Base-by-base conservation (phyloP, 2,888 invertebrate species). In the Leptarthrus brevirostris region DNA sequence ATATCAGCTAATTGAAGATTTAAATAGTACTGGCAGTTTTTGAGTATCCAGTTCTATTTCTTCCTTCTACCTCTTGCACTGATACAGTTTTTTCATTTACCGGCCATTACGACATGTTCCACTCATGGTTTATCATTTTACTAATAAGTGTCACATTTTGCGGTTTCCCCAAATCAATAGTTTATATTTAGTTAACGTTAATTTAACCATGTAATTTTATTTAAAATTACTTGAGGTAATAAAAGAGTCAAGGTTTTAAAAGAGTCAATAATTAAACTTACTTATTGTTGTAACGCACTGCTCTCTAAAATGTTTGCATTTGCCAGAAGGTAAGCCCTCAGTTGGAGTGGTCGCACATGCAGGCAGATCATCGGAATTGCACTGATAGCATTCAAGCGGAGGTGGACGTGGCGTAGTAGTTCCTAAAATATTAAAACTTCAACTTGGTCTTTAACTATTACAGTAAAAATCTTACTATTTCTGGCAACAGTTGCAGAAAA, bases 331-430 rank as follows among this genome's bases (percentile, higher is more conserved):
- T 12, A 66, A 66, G 24, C 10, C 14, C 12, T 8, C 10, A 24
- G 40, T 14, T 3, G 64, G 64, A 66, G 12, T 14, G 1, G 4
- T 44, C 4, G 64, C 64, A n/a, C 64, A 66, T 4, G 44, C 44
- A 1, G 47, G n/a, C n/a, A 66, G 26, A 10, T n/a, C 26, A 3
- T 6, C 14, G n/a, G 64, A 66, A 16, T 40, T 47, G 22, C 64
- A 66, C 2, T 22, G 12, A 8, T 4, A 47, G 22, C 64, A 66
- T 10, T 14, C 16, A 20, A 53, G 16, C 6, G 20, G 18, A 5
- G 53, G 53, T 2, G 53, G 53, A 12, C 4, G n/a, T 12, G 44
- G 44, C n/a, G n/a, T n/a, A n/a, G n/a, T n/a, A 12, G 44, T 4
- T 14, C 3, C 16, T 14, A 44, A 44, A 44, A 12, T 30, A 30